A percentile compares a stretch with the other conserved stretches of the same genome.
These are phyloP conservation scores for Sarcophaga carnaria DNA, from an alignment of 2,888 invertebrate species.

Conservation along the genomic window DNA sequence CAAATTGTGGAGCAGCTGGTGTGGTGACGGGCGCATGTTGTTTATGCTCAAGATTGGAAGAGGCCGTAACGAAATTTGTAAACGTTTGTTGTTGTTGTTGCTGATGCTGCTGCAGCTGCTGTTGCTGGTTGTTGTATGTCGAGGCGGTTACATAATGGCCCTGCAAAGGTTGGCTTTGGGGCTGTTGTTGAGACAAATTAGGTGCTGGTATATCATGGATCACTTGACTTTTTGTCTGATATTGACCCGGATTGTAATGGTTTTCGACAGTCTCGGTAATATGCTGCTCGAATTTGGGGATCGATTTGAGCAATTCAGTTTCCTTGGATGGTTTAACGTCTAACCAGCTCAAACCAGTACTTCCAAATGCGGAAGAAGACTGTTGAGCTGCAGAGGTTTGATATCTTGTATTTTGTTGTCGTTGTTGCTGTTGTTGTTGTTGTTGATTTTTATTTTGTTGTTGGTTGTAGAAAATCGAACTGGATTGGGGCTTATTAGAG, in stretches of 20 bases:
- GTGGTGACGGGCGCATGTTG: conserved; percentile 62
- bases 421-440: conserved; percentile 57
- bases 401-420: conserved; percentile 52
- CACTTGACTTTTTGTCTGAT: conserved; percentile 75
- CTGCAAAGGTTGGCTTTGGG: conserved; percentile 60
- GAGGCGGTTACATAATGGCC: conserved; percentile 75
- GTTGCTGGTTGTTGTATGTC: conserved; percentile 46
- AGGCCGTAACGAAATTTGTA: conserved; percentile 74
- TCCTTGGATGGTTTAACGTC: conserved; percentile 83
- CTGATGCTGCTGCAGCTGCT: conserved; percentile 66
- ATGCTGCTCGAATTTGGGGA: conserved; percentile 91
- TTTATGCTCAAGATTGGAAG: conserved; percentile 73
- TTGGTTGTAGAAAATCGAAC: conserved; percentile 37
- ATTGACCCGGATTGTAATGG: conserved; percentile 56
- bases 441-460: conserved; percentile 54
- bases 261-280: conserved; percentile 83
- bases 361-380: conserved; percentile 49
- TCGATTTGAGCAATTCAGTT: conserved; percentile 89
- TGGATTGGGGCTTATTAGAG: conserved; percentile 41
- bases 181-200: conserved; percentile 73
- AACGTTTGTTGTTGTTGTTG: conserved; percentile 73
- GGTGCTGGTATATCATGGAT: conserved; percentile 81
- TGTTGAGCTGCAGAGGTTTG: conserved; percentile 42
- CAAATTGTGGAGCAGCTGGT: conserved; percentile 76
- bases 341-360: conserved; percentile 70